phyloP scores from a whole-genome alignment of 2,888 invertebrate species.

The Apamea monoglypha region DNA sequence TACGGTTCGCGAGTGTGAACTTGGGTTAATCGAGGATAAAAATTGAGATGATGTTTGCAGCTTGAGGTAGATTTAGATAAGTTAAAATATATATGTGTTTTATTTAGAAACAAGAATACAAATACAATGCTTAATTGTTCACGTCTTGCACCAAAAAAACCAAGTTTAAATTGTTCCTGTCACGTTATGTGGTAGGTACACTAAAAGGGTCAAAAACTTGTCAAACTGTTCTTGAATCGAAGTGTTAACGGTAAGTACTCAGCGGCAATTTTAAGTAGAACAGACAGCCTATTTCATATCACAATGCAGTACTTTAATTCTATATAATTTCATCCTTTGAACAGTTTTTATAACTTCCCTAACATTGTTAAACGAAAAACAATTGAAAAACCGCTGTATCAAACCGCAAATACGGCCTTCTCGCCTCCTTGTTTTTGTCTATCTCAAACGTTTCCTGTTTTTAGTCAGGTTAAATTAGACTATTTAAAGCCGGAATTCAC shows the following conservation, averaged over 20 bases:
- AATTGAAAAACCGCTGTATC: slow-evolving; percentile 10
- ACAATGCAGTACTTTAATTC: not conserved
- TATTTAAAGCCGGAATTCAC: not conserved
- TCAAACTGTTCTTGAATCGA: not conserved
- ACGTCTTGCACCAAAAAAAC: not conserved
- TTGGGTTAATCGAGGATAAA: slow-evolving; percentile 65
- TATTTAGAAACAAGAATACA: not conserved
- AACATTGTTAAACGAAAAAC: slow-evolving; percentile 21
- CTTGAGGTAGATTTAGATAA: slow-evolving; percentile 19
- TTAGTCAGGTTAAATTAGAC: not conserved
- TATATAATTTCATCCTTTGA: slow-evolving; percentile 1
- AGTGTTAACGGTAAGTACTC: too few relatives aligned
- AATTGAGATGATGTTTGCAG: slow-evolving; percentile 32
- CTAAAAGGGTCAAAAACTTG: not conserved
- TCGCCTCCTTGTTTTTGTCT: too few relatives aligned
- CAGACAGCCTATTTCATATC: not conserved
- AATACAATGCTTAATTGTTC: not conserved
- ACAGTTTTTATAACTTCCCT: slow-evolving; percentile 10
- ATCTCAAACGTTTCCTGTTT: not conserved
- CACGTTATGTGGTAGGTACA: not conserved
- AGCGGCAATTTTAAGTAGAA: not conserved
- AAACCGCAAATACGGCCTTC: slow-evolving; percentile 16
- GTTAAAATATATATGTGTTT: slow-evolving; percentile 7
- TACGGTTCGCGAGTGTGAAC: slow-evolving; percentile 74
- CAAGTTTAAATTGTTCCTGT: not conserved